phyloP scores from a whole-genome alignment of 2,888 invertebrate genomes.

The Herminia tarsipennalis region DNA sequence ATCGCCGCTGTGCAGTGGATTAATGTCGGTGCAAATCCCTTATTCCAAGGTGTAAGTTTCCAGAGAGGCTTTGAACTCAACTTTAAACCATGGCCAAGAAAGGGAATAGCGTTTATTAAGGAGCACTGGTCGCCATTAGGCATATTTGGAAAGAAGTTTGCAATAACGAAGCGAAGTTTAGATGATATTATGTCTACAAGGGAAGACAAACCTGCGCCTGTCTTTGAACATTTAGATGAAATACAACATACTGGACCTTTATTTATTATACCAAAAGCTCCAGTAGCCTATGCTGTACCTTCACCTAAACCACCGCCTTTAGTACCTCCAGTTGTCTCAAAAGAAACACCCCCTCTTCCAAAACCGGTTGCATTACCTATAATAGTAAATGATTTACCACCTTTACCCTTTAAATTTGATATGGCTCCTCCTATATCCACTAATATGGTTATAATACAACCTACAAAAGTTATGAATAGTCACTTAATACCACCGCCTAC shows the following conservation, averaged over 20 bases:
- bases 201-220: slow-evolving; percentile 38
- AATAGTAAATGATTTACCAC: slow-evolving; percentile 13
- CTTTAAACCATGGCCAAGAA: slow-evolving; percentile 52
- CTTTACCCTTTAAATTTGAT: slow-evolving; percentile 10
- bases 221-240: slow-evolving; percentile 43
- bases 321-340: not conserved
- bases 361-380: slow-evolving; percentile 14
- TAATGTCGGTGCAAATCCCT: slow-evolving; percentile 9
- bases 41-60: slow-evolving; percentile 48
- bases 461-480: slow-evolving; percentile 8
- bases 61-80: slow-evolving; percentile 58
- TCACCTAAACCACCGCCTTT: slow-evolving; percentile 1
- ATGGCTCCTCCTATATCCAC: slow-evolving; percentile 27
- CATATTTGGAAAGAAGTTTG: slow-evolving; percentile 42
- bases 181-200: slow-evolving; percentile 6
- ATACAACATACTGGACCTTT: slow-evolving; percentile 17
- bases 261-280: slow-evolving; percentile 16
- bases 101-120: slow-evolving; percentile 55
- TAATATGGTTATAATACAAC: slow-evolving; percentile 36
- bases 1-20: slow-evolving; percentile 12
- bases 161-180: slow-evolving; percentile 40
- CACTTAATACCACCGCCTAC: slow-evolving; percentile 5
- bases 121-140: slow-evolving; percentile 65
- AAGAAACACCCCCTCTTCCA: slow-evolving; percentile 4
- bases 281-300: not conserved